These are phyloP conservation scores for Chymomyza fuscimana DNA, from an alignment of 2,888 invertebrate species.

Conservation along the genomic window DNA sequence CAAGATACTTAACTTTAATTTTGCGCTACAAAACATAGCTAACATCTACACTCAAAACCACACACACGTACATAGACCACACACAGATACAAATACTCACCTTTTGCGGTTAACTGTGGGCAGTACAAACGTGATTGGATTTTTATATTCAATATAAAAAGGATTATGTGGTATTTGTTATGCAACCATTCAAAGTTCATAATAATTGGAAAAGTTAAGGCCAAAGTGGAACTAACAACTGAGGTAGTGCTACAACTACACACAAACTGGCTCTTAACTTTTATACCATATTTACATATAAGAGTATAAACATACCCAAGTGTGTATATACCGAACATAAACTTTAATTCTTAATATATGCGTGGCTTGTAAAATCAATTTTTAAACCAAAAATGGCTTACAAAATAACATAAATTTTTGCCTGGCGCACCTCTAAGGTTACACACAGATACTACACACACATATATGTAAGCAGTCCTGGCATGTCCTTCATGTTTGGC, in stretches of 20 bases:
- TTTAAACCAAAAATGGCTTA: conserved; percentile 36
- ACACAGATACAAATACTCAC: conserved; percentile 27
- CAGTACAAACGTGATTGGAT: conserved; percentile 63
- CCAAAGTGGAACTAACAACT: conserved; percentile 29
- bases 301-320: background rate
- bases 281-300: conserved; percentile 1
- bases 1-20: conserved; percentile 58
- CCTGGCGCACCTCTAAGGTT: conserved; percentile 7
- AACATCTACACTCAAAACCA: conserved; percentile 7
- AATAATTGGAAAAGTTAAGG: conserved; percentile 71
- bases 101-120: background rate
- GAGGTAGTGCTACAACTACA: background rate
- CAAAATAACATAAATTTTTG: conserved; percentile 30
- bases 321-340: background rate
- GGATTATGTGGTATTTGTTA: conserved; percentile 61
- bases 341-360: background rate
- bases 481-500: background rate
- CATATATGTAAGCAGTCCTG: background rate
- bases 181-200: conserved; percentile 44
- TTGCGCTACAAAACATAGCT: conserved; percentile 46
- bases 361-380: conserved; percentile 58
- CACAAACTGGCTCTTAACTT: conserved; percentile 9
- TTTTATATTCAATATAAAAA: conserved; percentile 73
- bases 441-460: background rate
- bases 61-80: background rate